Evolutionary conservation across 2,888 invertebrate species (phyloP), one percentile per base, ranked within the genome.

Genomic region (Tachina lurida): DNA sequence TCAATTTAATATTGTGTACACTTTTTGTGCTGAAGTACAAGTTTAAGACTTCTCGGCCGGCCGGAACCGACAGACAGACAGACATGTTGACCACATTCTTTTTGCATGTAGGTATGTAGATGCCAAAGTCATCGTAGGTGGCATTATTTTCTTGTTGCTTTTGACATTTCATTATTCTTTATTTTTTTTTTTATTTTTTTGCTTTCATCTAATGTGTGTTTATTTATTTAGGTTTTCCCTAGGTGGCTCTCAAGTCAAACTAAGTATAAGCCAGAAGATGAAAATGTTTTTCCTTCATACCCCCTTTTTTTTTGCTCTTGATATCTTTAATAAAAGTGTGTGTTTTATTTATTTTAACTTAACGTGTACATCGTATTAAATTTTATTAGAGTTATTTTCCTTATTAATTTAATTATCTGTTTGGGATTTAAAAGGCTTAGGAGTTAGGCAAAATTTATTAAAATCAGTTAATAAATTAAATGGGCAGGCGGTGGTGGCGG

Each of bases 391-490:
- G 13, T 52, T 45, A 62, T 60, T 71, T 73, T 73, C 22, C 52
- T 67, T 62, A 70, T 62, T 71, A 67, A 67, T 74, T 81, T 81
- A 74, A 81, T 81, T 74, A 68, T 17, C 56, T 63, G 8, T n/a
- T 13, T 39, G n/a, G 19, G 49, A 39, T 15, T 47, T 67, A 5
- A n/a, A 15, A 15, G 67, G 52, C 13, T 67, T 76, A 1, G 7
- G 45, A 31, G 41, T 8, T 45, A 63, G 19, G 17, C 8, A 45
- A 4, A 17, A 19, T 45, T 63, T 43, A 43, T 63, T 45, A 22
- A 45, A 63, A 63, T 45, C 13, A 63, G 45, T 4, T 45, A 63
- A 19, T 63, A 63, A 19, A 9, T 17, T 45, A 63, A 45, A 45
- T 4, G 7, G 2, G 15, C 2, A 13, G 2, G 15, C 2, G 2